Conservation (phyloP, 2,888 invertebrate species). For the Noctua janthina region DNA sequence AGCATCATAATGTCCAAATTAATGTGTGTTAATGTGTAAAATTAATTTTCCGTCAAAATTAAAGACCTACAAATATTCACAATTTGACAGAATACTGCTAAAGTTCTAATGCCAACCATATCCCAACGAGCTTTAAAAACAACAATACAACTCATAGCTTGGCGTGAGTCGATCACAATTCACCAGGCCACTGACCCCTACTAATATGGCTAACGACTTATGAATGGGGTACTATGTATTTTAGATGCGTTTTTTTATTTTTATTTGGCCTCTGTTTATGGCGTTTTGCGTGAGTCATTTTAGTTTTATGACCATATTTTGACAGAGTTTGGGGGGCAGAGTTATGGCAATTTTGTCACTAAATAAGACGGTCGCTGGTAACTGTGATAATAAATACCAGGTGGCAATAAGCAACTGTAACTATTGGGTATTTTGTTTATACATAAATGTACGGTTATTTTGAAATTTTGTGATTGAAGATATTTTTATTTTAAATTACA, state of each 20-base stretch:
- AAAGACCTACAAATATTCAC: too few relatives aligned
- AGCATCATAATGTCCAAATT: too few relatives aligned
- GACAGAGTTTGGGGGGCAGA: neutral
- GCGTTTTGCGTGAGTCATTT: conserved; percentile 41
- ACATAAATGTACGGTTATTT: too few relatives aligned
- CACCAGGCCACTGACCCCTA: conserved; percentile 77
- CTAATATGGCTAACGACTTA: conserved; percentile 74
- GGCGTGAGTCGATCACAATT: conserved; percentile 77
- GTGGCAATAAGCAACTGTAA: neutral
- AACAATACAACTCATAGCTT: conserved; percentile 62
- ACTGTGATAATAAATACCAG: neutral
- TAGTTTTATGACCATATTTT: conserved; percentile 37
- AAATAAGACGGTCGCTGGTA: neutral
- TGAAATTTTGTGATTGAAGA: too few relatives aligned
- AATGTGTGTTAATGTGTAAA: too few relatives aligned
- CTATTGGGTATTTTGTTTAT: too few relatives aligned
- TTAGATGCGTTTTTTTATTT: conserved; percentile 54
- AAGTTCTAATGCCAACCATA: conserved; percentile 27
- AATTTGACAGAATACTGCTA: neutral
- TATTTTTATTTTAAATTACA: too few relatives aligned
- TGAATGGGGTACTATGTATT: conserved; percentile 76
- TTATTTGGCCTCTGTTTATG: conserved; percentile 46
- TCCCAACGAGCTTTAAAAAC: conserved; percentile 36
- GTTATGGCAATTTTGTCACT: neutral
- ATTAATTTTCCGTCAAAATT: too few relatives aligned